Evolutionary conservation across 2,797 vertebrate species (phyloP).

Genomic region (Crocodylus rhombifer): DNA sequence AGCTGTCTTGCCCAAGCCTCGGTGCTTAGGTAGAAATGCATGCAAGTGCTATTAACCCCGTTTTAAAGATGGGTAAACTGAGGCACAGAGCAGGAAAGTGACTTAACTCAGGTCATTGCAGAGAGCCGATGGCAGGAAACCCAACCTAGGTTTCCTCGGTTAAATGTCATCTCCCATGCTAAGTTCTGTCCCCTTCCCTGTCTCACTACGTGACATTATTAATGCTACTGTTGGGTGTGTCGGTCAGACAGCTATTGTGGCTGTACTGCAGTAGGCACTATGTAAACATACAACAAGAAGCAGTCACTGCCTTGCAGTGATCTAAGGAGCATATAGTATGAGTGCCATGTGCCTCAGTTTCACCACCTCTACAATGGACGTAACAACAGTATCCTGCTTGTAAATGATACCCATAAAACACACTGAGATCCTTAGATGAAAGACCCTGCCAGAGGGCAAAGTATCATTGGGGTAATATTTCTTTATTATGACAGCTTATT

Average conservation of each 20-base stretch:
- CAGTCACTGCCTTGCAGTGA: not conserved
- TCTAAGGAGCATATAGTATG: rapidly evolving
- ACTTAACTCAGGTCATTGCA: not conserved
- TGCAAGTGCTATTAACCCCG: not conserved
- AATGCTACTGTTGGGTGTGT: not conserved
- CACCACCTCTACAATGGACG: not conserved
- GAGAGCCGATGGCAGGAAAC: not conserved
- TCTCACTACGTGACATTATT: not conserved
- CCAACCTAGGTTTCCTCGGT: not conserved
- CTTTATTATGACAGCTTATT: not conserved
- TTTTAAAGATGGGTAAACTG: rapidly evolving
- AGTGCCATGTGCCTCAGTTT: not conserved
- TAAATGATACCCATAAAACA: not conserved
- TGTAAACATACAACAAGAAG: not conserved
- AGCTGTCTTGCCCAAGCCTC: not conserved
- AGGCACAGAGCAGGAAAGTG: not conserved
- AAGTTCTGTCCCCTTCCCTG: not conserved
- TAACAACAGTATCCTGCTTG: not conserved
- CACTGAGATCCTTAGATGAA: not conserved
- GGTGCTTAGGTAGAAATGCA: not conserved
- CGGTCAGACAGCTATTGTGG: not conserved
- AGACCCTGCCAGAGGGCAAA: slow-evolving; percentile 32
- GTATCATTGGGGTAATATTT: not conserved
- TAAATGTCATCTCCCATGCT: not conserved
- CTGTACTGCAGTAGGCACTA: not conserved